These are phyloP conservation scores for Azemiops feae DNA, from an alignment of 2,113 vertebrate species.

Conservation along the genomic window DNA sequence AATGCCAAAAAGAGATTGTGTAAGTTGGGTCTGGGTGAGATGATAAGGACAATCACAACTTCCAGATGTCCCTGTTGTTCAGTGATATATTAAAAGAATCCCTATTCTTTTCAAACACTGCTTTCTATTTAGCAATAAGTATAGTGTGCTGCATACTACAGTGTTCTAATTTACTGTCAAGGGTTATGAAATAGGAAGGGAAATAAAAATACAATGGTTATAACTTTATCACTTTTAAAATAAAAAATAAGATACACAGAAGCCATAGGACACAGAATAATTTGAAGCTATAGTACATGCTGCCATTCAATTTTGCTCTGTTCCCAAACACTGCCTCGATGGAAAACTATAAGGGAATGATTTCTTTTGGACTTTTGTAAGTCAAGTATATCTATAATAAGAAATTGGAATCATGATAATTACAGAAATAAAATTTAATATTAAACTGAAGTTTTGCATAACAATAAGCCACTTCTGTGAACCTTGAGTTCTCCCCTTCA, in stretches of 20 bases:
- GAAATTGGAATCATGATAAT: neutral
- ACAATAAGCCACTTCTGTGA: neutral
- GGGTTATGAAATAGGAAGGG: conserved; percentile 1
- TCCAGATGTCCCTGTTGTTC: conserved; percentile 36
- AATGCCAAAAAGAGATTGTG: conserved; percentile 27
- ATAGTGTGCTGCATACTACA: neutral
- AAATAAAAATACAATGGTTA: neutral
- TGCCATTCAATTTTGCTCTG: neutral
- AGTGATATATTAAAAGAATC: conserved; percentile 37
- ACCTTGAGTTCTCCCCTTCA: neutral
- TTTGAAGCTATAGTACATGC: neutral
- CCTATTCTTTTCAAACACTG: conserved; percentile 26
- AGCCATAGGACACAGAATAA: neutral
- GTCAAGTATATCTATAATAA: neutral
- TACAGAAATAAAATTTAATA: neutral
- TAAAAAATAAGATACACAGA: conserved; percentile 9
- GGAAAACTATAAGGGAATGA: neutral
- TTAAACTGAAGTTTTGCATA: neutral
- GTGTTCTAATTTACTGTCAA: conserved; percentile 42
- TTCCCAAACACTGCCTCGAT: neutral
- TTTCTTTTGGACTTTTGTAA: neutral
- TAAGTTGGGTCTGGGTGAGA: conserved; percentile 49
- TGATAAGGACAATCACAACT: conserved; percentile 54
- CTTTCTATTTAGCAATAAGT: conserved; percentile 34
- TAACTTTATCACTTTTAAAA: neutral